Base-by-base conservation (phyloP, 2,888 invertebrate genomes). In the Eurytoma californica region DNA sequence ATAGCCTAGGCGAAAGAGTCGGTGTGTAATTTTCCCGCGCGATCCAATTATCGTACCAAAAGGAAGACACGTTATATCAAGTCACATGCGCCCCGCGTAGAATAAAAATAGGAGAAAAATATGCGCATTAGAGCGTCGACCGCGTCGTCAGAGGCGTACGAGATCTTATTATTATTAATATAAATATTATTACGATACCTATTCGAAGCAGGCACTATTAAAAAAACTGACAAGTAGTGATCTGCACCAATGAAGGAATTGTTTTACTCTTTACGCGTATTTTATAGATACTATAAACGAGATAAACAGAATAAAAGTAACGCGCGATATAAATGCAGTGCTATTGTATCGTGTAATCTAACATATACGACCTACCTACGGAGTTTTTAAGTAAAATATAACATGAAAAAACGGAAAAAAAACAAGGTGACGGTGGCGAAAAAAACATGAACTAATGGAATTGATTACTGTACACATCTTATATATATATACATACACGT, bases 401-500 rank as follows among this genome's bases (percentile, higher is more conserved):
- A 30, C 3, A 39, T 39, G 9, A 9, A 39, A 39, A 39, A 30
- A 0, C 1, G 9, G 9, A 39, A 7, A 39, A 39, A 39, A 39
- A 39, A 39, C 39, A 9, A 39, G 39, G 39, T 39, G 39, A 39
- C 39, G 39, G 39, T 47, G 55, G 20, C n/a, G 5, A 47, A 68
- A n/a, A 69, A 69, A 61, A 65, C 4, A 79, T 75, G 58, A 77
- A 77, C 77, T 77, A 80, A 77, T 77, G 80, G 77, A 80, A 80
- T 80, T 80, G 80, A 80, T 77, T 70, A 80, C 39, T 80, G 70
- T 80, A 80, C 77, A 80, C 80, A 74, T 77, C 73, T 74, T 49
- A 66, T 63, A 63, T 63, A 63, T 63, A 72, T n/a, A 58, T 69
- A 72, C 53, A 73, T 72, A 55, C 30, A 49, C 39, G 78, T 80